These are phyloP conservation scores for Chitala chitala DNA, from an alignment of 2,113 vertebrate genomes.

Conservation along the genomic window DNA sequence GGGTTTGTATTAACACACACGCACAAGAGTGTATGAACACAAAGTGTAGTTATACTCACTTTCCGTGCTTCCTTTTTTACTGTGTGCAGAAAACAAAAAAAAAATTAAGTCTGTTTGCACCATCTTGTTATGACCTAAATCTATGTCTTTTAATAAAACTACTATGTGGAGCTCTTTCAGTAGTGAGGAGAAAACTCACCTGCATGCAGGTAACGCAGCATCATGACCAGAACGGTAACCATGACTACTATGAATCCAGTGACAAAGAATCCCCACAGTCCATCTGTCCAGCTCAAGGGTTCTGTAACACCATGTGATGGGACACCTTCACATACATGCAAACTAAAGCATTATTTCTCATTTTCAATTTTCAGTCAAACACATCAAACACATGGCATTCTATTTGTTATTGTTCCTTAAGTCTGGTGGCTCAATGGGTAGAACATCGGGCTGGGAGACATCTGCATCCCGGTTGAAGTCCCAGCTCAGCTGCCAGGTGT, in stretches of 20 bases:
- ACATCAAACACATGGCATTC: too few relatives aligned
- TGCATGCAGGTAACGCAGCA: conserved; percentile 34
- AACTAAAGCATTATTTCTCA: too few relatives aligned
- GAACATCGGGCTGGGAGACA: too few relatives aligned
- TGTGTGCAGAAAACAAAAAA: conserved; percentile 41
- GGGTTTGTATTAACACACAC: not conserved
- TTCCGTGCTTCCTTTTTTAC: conserved; percentile 27
- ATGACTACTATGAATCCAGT: conserved; percentile 18
- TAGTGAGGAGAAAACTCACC: conserved; percentile 40
- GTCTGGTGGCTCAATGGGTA: too few relatives aligned
- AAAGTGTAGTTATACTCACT: conserved; percentile 45
- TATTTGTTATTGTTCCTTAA: too few relatives aligned
- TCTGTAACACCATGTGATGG: conserved; percentile 41
- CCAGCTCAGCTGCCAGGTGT: too few relatives aligned
- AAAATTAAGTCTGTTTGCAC: not conserved
- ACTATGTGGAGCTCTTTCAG: too few relatives aligned
- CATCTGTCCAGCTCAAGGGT: conserved; percentile 30
- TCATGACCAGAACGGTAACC: conserved; percentile 24
- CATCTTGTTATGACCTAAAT: not conserved
- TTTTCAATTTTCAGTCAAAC: too few relatives aligned
- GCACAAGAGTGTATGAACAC: not conserved
- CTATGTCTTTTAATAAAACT: not conserved
- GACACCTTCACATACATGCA: not conserved
- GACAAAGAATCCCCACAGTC: conserved; percentile 6
- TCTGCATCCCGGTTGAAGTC: too few relatives aligned